Base-by-base conservation (phyloP, 2,113 vertebrate genomes). In the Dicrurus megarhynchus region DNA sequence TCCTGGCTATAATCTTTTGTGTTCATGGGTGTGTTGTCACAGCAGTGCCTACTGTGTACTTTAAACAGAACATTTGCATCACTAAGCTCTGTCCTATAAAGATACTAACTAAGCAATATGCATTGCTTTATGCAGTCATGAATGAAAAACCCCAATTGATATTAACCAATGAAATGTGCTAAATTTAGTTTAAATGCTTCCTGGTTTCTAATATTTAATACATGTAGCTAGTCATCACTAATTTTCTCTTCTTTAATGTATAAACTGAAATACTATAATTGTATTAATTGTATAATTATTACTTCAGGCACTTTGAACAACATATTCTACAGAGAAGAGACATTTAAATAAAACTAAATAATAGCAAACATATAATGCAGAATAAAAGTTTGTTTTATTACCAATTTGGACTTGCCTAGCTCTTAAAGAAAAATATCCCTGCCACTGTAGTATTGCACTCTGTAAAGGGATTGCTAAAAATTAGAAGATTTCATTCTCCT, bases 401-500 rank as follows among this genome's bases (percentile, higher is more conserved):
- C 21, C 59, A 84, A 14, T 39, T 84, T 96, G 37, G 21, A 87
- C 95, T 91, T 96, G 10, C 24, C 17, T 91, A 86, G 28, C 59
- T 53, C 61, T 82, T 79, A 95, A 94, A 80, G 20, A 15, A 86
- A 77, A 89, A 91, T 50, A 56, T 69, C 16, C 17, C 55, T 94
- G 49, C 27, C 63, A 57, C 84, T 74, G 23, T 87, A 96, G 90
- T 86, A 89, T 33, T 67, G 44, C 57, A 71, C 11, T 64, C 22
- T 22, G 2, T 94, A 95, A 95, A 96, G 30, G 27, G 52, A 77
- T 42, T 73, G 67, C n/a, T 93, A 95, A 92, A 95, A 97, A 94
- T 80, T 74, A 95, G 96, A 93, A 74, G 4, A 70, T 90, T 93
- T 89, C 26, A 68, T 80, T 94, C 67, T 95, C 41, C 46, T 96